These are phyloP conservation scores for Pygoscelis adeliae DNA, from an alignment of 2,113 vertebrate species.

Conservation along the genomic window DNA sequence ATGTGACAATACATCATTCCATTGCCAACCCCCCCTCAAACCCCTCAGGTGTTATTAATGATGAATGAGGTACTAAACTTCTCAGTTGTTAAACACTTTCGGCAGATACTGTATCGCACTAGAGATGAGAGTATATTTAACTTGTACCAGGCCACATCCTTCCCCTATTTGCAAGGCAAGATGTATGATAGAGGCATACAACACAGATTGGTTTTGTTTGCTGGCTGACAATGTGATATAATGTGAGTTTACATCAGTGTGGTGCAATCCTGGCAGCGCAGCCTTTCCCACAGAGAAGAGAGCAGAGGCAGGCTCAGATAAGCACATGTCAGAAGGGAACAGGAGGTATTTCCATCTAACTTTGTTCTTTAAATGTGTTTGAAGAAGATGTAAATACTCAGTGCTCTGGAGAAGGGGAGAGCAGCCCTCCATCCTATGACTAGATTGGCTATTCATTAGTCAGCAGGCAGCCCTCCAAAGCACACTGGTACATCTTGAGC, in stretches of 20 bases:
- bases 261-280: not conserved
- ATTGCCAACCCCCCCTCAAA: not conserved
- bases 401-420: not conserved
- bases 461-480: not conserved
- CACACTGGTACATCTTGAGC: not conserved
- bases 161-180: not conserved
- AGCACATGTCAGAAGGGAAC: not conserved
- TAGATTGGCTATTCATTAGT: rapidly evolving
- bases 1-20: not conserved
- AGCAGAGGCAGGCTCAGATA: not conserved
- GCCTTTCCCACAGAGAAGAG: not conserved
- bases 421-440: rapidly evolving
- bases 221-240: not conserved
- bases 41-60: not conserved
- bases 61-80: not conserved
- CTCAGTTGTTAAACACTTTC: not conserved
- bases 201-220: not conserved
- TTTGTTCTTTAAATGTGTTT: not conserved
- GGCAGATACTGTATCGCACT: not conserved
- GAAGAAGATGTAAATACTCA: not conserved
- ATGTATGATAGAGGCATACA: rapidly evolving
- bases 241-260: not conserved
- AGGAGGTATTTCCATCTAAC: not conserved
- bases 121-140: not conserved
- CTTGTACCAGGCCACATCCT: not conserved